Evolutionary conservation across 2,797 vertebrate species (phyloP).

Genomic region (Characodon lateralis): DNA sequence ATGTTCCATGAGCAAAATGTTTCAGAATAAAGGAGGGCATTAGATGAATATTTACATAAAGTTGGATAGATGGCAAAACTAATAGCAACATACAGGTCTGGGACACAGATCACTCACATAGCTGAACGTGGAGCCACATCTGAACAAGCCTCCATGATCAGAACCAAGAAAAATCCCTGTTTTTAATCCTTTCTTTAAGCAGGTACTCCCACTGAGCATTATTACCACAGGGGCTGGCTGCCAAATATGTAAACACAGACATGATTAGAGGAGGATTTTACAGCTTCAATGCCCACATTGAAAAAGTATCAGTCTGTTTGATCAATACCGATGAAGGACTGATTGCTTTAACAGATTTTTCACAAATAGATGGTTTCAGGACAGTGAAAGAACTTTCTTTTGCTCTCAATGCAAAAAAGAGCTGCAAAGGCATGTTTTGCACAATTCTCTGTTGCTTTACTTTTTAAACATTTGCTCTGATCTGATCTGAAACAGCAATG

Average conservation of each 20-base stretch:
- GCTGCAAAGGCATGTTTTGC: neutral
- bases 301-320: conserved; percentile 2
- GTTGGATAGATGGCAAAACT: conserved; percentile 49
- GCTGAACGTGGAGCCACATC: conserved; percentile 20
- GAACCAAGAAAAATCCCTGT: neutral
- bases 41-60: conserved; percentile 71
- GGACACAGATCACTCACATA: conserved; percentile 48
- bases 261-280: conserved; percentile 24
- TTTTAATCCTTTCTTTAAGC: conserved; percentile 25
- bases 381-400: conserved; percentile 8
- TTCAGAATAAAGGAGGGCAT: conserved; percentile 61
- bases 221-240: conserved; percentile 12
- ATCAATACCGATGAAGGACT: conserved; percentile 31
- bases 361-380: neutral
- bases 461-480: neutral
- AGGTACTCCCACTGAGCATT: conserved; percentile 20
- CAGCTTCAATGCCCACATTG: conserved; percentile 13
- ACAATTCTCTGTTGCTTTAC: neutral
- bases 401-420: neutral
- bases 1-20: conserved; percentile 57
- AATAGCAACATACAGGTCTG: conserved; percentile 43
- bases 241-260: conserved; percentile 15
- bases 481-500: neutral
- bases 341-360: conserved; percentile 5
- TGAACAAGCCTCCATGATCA: neutral